Base-by-base conservation (phyloP, 1,140 invertebrate genomes). In the Limonius californicus region DNA sequence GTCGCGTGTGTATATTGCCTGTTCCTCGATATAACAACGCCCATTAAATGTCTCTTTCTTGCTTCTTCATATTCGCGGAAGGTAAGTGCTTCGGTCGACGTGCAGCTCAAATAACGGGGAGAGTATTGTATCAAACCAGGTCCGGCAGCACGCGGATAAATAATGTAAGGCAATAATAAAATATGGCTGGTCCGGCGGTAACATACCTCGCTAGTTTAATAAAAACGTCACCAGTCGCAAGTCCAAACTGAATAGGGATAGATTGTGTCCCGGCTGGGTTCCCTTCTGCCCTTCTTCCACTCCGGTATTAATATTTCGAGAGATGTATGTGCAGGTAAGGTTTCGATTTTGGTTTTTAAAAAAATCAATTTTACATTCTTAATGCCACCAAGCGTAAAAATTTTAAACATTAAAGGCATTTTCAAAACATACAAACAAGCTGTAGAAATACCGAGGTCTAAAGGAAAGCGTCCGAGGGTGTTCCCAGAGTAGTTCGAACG, bases 81-180 rank as follows among this genome's bases (percentile, higher is more conserved):
- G 7, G n/a, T 27, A 18, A n/a, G 11, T 61, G 23, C 15, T 45
- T 47, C 12, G 15, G n/a, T 47, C 14, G 18, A 54, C 14, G 12
- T 56, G 20, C 20, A 57, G 54, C 19, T 19, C 18, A 50, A 57
- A 57, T 20, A 23, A 56, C 27, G n/a, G 23, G 32, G 30, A 35
- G 35, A 45, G 53, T 19, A 45, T 64, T 54, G 59, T 60, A 60
- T 60, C 59, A 58, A 39, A 67, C 64, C 65, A 71, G 68, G 68
- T 69, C 70, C 68, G 61, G 65, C 59, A 60, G 67, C 66, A 66
- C 55, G 68, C 54, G 68, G 68, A 72, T 72, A 72, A 72, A 72
- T 72, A 72, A 70, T 72, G 68, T 67, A 72, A 65, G 70, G 70
- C 69, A 69, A 71, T 71, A 71, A 71, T 69, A 71, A 71, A 71